Evolutionary conservation across 2,113 vertebrate species (phyloP), one percentile per base, ranked within the genome.

Genomic region (Chunga burmeisteri): DNA sequence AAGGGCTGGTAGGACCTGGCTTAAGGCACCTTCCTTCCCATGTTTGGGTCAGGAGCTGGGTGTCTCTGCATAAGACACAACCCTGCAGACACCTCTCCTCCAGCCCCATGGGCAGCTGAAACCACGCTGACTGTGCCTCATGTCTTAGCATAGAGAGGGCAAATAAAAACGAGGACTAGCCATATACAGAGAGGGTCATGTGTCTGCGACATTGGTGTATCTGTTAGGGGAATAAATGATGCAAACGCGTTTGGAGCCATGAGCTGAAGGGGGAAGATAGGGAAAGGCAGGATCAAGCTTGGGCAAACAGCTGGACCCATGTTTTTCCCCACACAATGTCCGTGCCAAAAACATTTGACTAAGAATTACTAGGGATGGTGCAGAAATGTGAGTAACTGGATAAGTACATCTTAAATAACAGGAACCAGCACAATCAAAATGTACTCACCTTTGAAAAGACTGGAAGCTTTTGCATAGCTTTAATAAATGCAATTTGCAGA

Each of bases 401-500:
- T 74, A 66, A 84, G 36, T 34, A 50, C 21, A 32, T 73, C 49
- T 81, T 82, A 88, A 88, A 46, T 77, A 80, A 47, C 34, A 89
- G 58, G 63, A 86, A 77, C 8, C 26, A 86, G 26, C 16, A 34
- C 42, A 44, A 49, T 83, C 72, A 72, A 93, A 97, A 70, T 32
- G 15, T 73, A 73, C 36, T 96, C 29, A 65, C 21, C 50, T 80
- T 85, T 90, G 53, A 67, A 89, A 96, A 87, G 36, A 50, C 55
- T 81, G 58, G 29, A 85, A 87, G 67, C 16, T 86, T 87, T 86
- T 93, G 42, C 59, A 32, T 15, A 66, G 71, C 32, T 93, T 73
- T 90, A 94, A 86, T 86, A 94, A 88, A 50, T 96, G 62, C 46
- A 75, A 70, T 94, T 62, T 95, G 65, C 38, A 95, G 79, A 91